Evolutionary conservation across 2,888 invertebrate genomes (phyloP), one percentile per base, ranked within the genome.

Genomic region (Oegoconia quadripuncta): DNA sequence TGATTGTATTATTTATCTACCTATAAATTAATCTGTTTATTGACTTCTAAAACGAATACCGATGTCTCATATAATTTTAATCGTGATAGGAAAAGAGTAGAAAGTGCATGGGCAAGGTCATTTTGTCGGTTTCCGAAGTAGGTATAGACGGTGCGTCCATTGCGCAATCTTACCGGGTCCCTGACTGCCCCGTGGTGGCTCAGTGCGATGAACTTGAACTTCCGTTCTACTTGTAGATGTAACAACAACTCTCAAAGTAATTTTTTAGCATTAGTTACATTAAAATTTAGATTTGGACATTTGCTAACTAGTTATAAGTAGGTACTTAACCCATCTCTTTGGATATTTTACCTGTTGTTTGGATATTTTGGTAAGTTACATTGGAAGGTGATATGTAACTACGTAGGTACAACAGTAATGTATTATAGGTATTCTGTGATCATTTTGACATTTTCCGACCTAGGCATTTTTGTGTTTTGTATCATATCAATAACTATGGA

Each of bases 191-290:
- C 56, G 42, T 55, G 16, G 20, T 2, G 46, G 50, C 37, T 45
- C 41, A 59, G 74, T 64, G 65, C 74, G 58, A 64, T 74, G 75
- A 74, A 74, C 75, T 74, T 75, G 66, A 63, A 61, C 63, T 37
- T 23, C 7, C n/a, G 23, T 20, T 20, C 4, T 20, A 7, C 20
- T 20, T 20, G 20, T 20, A 4, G 4, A 20, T 20, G 7, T 23
- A 8, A 9, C 23, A 3, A 23, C n/a, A 3, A 9, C n/a, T 23
- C 9, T 6, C n/a, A 6, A 3, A 23, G 3, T 8, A 9, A 3
- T 23, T 23, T 23, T 23, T 3, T n/a, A 23, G 9, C 7, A 8
- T 23, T 23, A 23, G n/a, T n/a, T n/a, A n/a, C n/a, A 20, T 20
- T 20, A 20, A 20, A 20, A 20, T 20, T 20, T 4, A 20, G 20